phyloP scores from a whole-genome alignment of 2,113 vertebrate species.

The Spea multiplicata region DNA sequence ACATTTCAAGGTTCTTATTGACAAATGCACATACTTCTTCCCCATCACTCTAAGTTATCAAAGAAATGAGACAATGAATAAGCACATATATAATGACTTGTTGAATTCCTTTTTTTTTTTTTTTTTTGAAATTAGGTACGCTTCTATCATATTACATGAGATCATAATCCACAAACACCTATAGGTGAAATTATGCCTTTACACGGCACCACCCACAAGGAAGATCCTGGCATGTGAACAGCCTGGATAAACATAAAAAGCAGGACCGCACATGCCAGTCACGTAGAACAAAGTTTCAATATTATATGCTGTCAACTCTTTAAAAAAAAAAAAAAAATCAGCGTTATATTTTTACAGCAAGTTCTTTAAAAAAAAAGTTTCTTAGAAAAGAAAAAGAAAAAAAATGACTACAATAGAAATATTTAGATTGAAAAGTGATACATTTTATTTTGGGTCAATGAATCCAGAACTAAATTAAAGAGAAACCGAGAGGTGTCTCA shows the following conservation, averaged over 20 bases:
- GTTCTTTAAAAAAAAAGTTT: no score
- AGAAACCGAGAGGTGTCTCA: no score
- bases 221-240: constrained; percentile 53
- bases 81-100: constrained; percentile 65
- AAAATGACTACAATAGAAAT: no score
- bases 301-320: background rate
- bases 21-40: constrained; percentile 56
- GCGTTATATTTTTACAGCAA: no score
- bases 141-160: constrained; percentile 66
- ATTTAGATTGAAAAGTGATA: no score
- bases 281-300: background rate
- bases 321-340: no score
- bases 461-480: no score
- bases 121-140: constrained; percentile 64
- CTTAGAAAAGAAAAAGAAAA: no score
- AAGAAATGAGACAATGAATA: constrained; percentile 71
- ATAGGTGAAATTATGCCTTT: constrained; percentile 62
- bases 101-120: constrained; percentile 56
- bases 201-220: constrained; percentile 47
- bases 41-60: constrained; percentile 70
- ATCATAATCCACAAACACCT: constrained; percentile 64
- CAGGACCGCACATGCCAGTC: background rate
- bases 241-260: constrained; percentile 55
- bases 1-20: constrained; percentile 69
- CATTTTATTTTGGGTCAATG: no score